Conservation (phyloP, 2,797 vertebrate species). For the Acipenser ruthenus region DNA sequence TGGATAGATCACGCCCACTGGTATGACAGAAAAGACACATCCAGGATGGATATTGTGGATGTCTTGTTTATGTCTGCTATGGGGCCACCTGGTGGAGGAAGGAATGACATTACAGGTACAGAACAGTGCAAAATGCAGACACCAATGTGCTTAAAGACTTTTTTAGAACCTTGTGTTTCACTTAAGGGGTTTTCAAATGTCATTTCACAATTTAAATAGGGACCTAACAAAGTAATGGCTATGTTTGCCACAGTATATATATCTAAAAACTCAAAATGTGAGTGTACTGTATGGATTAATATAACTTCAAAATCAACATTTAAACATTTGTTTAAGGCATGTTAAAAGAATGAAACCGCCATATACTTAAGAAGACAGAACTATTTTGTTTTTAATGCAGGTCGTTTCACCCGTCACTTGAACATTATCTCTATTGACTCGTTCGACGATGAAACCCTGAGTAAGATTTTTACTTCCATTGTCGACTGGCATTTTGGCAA, state of each 20-base stretch:
- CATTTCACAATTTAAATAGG: no score
- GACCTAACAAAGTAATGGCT: no score
- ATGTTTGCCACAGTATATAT: no score
- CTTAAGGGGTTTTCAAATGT: constrained; percentile 1
- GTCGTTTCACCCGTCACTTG: constrained; percentile 82
- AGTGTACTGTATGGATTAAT: no score
- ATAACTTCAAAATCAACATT: no score
- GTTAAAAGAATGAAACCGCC: no score
- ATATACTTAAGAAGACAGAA: neutral
- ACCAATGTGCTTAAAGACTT: no score
- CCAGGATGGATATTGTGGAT: constrained; percentile 66
- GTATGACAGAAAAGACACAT: constrained; percentile 86
- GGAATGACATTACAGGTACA: constrained; percentile 84
- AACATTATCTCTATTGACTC: constrained; percentile 76
- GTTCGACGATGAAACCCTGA: constrained; percentile 80
- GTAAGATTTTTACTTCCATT: constrained; percentile 80
- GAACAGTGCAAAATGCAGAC: no score
- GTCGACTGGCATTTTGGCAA: constrained; percentile 83
- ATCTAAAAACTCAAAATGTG: no score
- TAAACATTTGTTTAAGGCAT: no score
- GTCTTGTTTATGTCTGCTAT: constrained; percentile 78
- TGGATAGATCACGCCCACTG: constrained; percentile 86
- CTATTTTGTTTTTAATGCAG: constrained; percentile 38
- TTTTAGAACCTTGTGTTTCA: no score
- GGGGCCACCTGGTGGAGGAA: constrained; percentile 88